phyloP scores from a whole-genome alignment of 2,113 vertebrate genomes.

The Malurus elegans region DNA sequence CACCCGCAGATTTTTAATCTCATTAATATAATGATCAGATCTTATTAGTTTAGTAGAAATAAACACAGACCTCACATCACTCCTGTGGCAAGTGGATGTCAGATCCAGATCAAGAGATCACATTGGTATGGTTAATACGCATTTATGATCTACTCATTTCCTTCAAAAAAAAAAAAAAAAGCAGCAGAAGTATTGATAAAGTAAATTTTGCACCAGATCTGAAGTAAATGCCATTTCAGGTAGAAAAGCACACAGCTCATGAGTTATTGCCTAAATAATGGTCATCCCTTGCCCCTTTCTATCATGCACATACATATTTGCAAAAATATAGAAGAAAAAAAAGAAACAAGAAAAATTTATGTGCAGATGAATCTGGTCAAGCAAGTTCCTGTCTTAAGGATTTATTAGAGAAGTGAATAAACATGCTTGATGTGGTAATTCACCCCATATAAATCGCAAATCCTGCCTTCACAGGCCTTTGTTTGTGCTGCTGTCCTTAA shows the following conservation, averaged over 20 bases:
- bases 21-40: background rate
- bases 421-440: conserved; percentile 53
- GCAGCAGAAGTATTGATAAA: background rate
- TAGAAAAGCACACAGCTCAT: background rate
- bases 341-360: background rate
- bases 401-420: conserved; percentile 57
- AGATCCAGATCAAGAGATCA: background rate
- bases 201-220: background rate
- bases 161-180: background rate
- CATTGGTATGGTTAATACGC: background rate
- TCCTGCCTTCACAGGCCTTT: conserved; percentile 13
- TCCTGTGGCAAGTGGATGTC: background rate
- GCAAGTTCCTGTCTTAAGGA: conserved; percentile 29
- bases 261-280: background rate
- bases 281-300: background rate
- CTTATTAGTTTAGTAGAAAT: background rate
- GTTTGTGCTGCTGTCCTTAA: conserved; percentile 19
- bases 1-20: background rate
- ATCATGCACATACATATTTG: background rate
- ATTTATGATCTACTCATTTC: background rate
- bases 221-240: background rate
- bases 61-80: background rate
- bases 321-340: background rate
- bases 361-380: conserved; percentile 31
- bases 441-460: conserved; percentile 31